These are phyloP conservation scores for Dryoscopus gambensis DNA, from an alignment of 2,113 vertebrate species.

Conservation along the genomic window DNA sequence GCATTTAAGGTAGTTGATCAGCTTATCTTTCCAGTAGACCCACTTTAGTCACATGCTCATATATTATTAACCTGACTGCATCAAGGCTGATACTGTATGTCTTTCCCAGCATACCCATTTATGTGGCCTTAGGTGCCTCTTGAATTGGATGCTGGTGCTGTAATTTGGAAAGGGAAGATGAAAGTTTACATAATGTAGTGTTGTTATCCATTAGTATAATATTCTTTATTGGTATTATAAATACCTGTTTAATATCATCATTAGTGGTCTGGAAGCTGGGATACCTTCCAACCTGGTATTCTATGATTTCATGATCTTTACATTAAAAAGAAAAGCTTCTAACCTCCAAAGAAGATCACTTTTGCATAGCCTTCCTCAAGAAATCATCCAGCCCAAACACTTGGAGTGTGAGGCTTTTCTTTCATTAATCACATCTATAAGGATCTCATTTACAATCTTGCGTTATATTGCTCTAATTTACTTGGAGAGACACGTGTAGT, in stretches of 20 bases:
- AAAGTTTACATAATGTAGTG: slow-evolving; percentile 4
- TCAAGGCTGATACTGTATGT: not conserved
- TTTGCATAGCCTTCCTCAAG: not conserved
- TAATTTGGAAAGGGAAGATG: slow-evolving; percentile 8
- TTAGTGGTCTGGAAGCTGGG: not conserved
- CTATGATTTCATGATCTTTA: not conserved
- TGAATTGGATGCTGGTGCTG: not conserved
- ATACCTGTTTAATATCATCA: not conserved
- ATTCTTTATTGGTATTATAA: not conserved
- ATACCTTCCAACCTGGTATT: not conserved
- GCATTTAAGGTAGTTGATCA: slow-evolving; percentile 33
- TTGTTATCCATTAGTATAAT: not conserved
- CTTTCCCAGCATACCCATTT: not conserved
- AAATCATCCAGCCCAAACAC: not conserved
- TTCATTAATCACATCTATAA: not conserved
- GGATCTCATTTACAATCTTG: not conserved
- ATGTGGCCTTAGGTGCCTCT: not conserved
- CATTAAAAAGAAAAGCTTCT: not conserved
- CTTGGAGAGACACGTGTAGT: not conserved
- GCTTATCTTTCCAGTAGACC: slow-evolving; percentile 27
- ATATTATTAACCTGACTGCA: slow-evolving; percentile 53
- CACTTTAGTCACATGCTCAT: slow-evolving; percentile 27
- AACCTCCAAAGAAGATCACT: not conserved
- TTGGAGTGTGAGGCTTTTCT: not conserved
- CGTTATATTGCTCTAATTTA: not conserved